Conservation (phyloP, 2,888 invertebrate genomes). For the Craniophora ligustri region DNA sequence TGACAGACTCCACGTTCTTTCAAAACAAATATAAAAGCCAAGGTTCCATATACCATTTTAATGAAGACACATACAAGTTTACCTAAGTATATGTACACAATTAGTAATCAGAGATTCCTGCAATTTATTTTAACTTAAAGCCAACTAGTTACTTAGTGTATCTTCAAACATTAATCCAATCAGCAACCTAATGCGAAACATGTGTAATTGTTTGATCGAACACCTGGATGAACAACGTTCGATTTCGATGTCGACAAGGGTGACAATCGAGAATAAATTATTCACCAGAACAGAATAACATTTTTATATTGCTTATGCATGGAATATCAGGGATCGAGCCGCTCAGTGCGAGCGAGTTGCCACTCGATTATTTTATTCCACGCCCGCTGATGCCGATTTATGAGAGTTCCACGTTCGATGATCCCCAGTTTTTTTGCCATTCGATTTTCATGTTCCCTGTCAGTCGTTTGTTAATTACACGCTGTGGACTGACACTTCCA, state of each 20-base stretch:
- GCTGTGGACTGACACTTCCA: slow-evolving; percentile 15
- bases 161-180: slow-evolving; percentile 37
- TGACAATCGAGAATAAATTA: slow-evolving; percentile 81
- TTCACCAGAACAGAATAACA: slow-evolving; percentile 76
- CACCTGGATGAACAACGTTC: slow-evolving; percentile 71
- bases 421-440: slow-evolving; percentile 57
- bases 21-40: no score
- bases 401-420: slow-evolving; percentile 56
- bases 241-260: slow-evolving; percentile 60
- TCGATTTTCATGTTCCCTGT: slow-evolving; percentile 55
- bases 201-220: slow-evolving; percentile 71
- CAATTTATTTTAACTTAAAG: no score
- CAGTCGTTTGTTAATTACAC: slow-evolving; percentile 47
- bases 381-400: slow-evolving; percentile 67
- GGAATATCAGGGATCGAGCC: slow-evolving; percentile 72
- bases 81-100: no score
- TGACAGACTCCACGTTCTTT: no score
- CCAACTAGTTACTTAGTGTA: background rate
- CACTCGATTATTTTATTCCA: slow-evolving; percentile 72
- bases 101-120: no score
- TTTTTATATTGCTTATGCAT: slow-evolving; percentile 80
- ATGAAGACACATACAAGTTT: no score
- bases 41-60: no score
- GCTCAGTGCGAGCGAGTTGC: slow-evolving; percentile 65
- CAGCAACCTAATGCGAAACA: slow-evolving; percentile 54